Conservation (phyloP, 2,888 invertebrate species). For the Epistrophe eligans region DNA sequence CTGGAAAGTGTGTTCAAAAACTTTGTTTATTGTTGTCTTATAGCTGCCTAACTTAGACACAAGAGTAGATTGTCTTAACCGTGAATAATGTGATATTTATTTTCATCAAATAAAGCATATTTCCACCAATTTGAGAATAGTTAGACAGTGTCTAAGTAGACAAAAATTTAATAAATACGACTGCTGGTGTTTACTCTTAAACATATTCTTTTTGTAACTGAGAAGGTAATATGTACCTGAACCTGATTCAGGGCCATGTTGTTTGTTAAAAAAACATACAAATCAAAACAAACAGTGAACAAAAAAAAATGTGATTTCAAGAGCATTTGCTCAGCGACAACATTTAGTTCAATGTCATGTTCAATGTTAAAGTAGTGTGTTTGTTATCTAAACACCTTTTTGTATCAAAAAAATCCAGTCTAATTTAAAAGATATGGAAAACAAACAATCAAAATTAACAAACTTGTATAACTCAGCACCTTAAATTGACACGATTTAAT, state of each 20-base stretch:
- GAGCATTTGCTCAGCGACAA: background rate
- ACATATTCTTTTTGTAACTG: too few species aligned
- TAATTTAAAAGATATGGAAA: slow-evolving; percentile 10
- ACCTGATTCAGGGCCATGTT: background rate
- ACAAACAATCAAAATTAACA: slow-evolving; percentile 4
- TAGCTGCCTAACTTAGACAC: too few species aligned
- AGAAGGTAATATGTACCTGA: background rate
- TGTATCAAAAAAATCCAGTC: background rate
- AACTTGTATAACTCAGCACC: slow-evolving; percentile 3
- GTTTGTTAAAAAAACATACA: background rate
- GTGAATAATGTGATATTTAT: too few species aligned
- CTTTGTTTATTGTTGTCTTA: too few species aligned
- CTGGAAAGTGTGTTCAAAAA: too few species aligned
- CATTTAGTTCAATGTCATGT: slow-evolving; percentile 27
- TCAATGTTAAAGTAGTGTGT: background rate
- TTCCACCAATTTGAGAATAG: too few species aligned
- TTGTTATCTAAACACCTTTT: slow-evolving; percentile 3
- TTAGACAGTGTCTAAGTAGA: too few species aligned
- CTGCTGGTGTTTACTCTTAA: too few species aligned
- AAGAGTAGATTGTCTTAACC: too few species aligned
- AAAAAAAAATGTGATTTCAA: background rate
- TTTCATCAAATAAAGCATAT: too few species aligned
- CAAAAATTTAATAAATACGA: too few species aligned
- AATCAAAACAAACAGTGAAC: background rate
- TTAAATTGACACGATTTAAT: slow-evolving; percentile 4